Base-by-base conservation (phyloP, 2,797 vertebrate genomes). In the Anas acuta region DNA sequence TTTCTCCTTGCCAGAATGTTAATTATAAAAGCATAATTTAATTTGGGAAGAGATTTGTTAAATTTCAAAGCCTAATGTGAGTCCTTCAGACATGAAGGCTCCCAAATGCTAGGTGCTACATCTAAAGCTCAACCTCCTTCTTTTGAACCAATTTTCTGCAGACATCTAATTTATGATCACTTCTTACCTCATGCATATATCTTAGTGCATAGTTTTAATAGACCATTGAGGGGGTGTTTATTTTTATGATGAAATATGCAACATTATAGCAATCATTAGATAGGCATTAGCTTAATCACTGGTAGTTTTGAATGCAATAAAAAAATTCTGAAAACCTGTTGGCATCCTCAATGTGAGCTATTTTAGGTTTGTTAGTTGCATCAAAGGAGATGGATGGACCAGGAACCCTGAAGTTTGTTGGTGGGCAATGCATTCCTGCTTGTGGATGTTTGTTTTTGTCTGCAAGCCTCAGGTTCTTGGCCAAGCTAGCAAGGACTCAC, bases 1-100 rank as follows among this genome's bases (percentile, higher is more conserved):
- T 73, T 84, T 14, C 22, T 86, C 19, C 60, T 78, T 84, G 58
- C 56, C 67, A 65, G 75, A 93, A 88, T 37, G 51, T 20, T 72
- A 89, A 88, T 92, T 94, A 49, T 45, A 73, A 91, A 75, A 78
- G 39, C 30, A 60, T 69, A 80, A 91, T 73, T 93, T 88, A 81
- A 89, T 95, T 86, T 12, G 43, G 28, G 60, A 71, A 70, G 54
- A 72, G 53, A 89, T 75, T 64, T 89, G 49, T 76, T 82, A 28
- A 30, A 82, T 91, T 92, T 91, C 80, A 75, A 84, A 88, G 67
- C 13, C 32, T 56, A 64, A 64, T 58, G 25, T 1, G 19, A 75
- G 49, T 64, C 77, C 56, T 66, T 81, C 67, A 88, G 14, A 87
- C 14, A 22, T 17, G 33, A 90, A 85, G 33, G 26, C 12, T 92